These are phyloP conservation scores for Platichthys stellatus DNA, from an alignment of 2,113 vertebrate genomes.

Conservation along the genomic window DNA sequence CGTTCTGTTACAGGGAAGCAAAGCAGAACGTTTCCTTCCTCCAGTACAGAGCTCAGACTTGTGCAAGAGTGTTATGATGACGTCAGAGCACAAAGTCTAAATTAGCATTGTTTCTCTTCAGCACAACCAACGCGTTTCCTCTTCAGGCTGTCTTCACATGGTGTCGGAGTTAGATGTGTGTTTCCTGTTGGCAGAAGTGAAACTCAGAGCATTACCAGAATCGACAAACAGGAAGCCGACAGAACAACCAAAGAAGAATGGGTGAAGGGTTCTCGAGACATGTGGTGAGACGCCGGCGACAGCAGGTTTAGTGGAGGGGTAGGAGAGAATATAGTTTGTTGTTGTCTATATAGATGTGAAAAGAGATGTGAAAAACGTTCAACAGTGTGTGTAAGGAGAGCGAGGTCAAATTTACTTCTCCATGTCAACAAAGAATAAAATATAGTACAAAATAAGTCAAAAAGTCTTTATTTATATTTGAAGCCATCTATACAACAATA, in stretches of 20 bases:
- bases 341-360: slow-evolving; percentile 7
- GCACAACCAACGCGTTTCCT: slow-evolving; percentile 66
- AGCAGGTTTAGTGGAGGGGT: slow-evolving; percentile 21
- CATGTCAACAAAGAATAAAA: background rate
- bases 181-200: slow-evolving; percentile 75
- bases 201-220: slow-evolving; percentile 56
- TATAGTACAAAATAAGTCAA: slow-evolving; percentile 1
- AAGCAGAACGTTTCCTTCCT: slow-evolving; percentile 28
- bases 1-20: slow-evolving; percentile 1
- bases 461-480: slow-evolving; percentile 64
- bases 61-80: background rate
- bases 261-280: slow-evolving; percentile 13
- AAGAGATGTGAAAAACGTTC: slow-evolving; percentile 22
- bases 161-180: slow-evolving; percentile 14
- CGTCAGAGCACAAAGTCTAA: slow-evolving; percentile 36
- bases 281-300: slow-evolving; percentile 23
- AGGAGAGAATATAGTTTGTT: slow-evolving; percentile 27
- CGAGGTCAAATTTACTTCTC: background rate
- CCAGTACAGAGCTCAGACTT: slow-evolving; percentile 17
- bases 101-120: slow-evolving; percentile 47
- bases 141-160: slow-evolving; percentile 19
- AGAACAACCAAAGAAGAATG: slow-evolving; percentile 45
- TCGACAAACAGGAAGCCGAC: slow-evolving; percentile 53
- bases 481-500: slow-evolving; percentile 62
- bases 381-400: background rate